Evolutionary conservation across 2,797 vertebrate species (phyloP).

Genomic region (Poeciliopsis presidionis): DNA sequence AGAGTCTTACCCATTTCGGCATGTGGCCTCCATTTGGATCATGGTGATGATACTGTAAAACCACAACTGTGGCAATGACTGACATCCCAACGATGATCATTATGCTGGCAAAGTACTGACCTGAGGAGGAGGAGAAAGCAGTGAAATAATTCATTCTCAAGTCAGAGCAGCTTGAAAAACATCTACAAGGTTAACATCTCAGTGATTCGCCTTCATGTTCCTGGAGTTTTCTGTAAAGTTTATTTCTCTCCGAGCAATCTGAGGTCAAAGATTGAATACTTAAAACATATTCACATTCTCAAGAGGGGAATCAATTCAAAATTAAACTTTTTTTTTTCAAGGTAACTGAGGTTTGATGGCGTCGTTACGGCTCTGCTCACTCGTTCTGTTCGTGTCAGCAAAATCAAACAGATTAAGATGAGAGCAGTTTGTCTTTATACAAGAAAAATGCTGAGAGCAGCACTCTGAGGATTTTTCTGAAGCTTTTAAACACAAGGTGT

Average conservation of each 20-base stretch:
- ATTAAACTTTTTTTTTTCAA: neutral
- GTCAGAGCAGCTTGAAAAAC: neutral
- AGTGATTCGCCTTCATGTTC: neutral
- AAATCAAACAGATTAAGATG: slow-evolving; percentile 34
- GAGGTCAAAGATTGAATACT: neutral
- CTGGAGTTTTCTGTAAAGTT: neutral
- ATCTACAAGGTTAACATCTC: neutral
- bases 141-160: slow-evolving; percentile 19
- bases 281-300: neutral
- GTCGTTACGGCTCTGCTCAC: neutral
- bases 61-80: slow-evolving; percentile 84
- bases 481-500: slow-evolving; percentile 56
- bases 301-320: neutral
- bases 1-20: slow-evolving; percentile 84
- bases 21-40: slow-evolving; percentile 83
- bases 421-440: slow-evolving; percentile 33
- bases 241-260: neutral
- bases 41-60: slow-evolving; percentile 86
- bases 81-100: slow-evolving; percentile 88
- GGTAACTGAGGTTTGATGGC: neutral
- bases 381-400: slow-evolving; percentile 9
- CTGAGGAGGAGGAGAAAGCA: slow-evolving; percentile 54
- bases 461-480: slow-evolving; percentile 47
- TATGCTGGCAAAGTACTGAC: slow-evolving; percentile 87
- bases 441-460: slow-evolving; percentile 47